Percentiles rank a stretch among this genome's conserved stretches.
These are phyloP conservation scores for Lates calcarifer DNA, from an alignment of 2,113 vertebrate species.

Conservation along the genomic window DNA sequence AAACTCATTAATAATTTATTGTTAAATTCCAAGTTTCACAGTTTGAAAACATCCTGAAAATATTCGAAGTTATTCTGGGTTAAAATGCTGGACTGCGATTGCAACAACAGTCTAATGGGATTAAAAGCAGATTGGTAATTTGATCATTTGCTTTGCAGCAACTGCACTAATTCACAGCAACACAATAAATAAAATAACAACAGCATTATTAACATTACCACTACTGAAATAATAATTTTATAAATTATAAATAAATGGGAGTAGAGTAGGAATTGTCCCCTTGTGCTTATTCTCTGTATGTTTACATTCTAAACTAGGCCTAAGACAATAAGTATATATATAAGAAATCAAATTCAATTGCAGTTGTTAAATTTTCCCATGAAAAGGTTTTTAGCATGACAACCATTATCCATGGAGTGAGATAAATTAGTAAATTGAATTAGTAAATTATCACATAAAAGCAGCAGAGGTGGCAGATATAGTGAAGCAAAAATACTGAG, in stretches of 20 bases:
- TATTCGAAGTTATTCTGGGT: not conserved
- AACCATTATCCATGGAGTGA: not conserved
- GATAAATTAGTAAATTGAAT: conserved; percentile 50
- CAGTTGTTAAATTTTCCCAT: conserved; percentile 1
- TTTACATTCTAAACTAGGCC: not conserved
- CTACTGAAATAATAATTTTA: not conserved
- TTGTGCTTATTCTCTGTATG: not conserved
- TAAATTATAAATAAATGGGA: conserved; percentile 9
- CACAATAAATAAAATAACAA: not conserved
- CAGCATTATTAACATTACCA: not conserved
- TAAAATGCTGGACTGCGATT: conserved; percentile 17
- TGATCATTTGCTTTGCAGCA: not conserved
- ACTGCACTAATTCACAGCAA: conserved; percentile 17
- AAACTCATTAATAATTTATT: not conserved
- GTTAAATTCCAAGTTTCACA: not conserved
- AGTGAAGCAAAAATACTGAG: conserved; percentile 26
- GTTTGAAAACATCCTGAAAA: not conserved
- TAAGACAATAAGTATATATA: not conserved
- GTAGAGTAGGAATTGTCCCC: not conserved
- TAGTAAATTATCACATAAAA: conserved; percentile 53
- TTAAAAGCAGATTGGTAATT: conserved; percentile 4
- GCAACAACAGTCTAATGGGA: not conserved
- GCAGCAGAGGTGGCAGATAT: conserved; percentile 39
- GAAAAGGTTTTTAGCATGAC: not conserved
- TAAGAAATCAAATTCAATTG: not conserved